Evolutionary conservation across 2,113 vertebrate species (phyloP), one percentile per base, ranked within the genome.

Genomic region (Datnioides undecimradiatus): DNA sequence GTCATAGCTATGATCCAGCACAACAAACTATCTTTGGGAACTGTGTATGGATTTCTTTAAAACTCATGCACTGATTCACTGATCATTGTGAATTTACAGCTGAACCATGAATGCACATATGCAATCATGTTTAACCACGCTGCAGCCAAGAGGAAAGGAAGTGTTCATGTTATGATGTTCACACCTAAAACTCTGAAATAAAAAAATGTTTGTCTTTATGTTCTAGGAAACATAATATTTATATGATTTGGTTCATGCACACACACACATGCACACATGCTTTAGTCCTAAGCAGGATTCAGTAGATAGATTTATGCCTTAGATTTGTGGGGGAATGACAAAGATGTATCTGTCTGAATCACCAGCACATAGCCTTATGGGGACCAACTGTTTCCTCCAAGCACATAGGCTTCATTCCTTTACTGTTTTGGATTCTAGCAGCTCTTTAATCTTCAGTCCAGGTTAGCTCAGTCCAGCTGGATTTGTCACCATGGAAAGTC

Each of bases 401-500:
- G 14, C 21, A 45, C 23, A 65, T 25, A 52, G 31, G 21, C 34
- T 63, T 3, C 4, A 5, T 46, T 64, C 3, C 40, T 51, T 58
- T 21, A 57, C 14, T 49, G 33, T 45, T 69, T 34, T 25, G 65
- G 34, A 62, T 48, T 23, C 10, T 23, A 51, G 3, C n/a, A 58
- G 23, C 36, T 36, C 25, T 71, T 71, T 48, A 9, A 43, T 33
- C 29, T 14, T 52, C 25, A 19, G 6, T n/a, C 36, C 36, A 38
- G 48, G 12, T 60, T 62, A 43, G 43, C 2, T 6, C 3, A 27
- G 19, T 72, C 64, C 66, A 79, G 71, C 62, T 84, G 70, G 78
- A 67, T 57, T 41, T 58, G 43, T 46, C 57, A 69, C 29, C 13
- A 73, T 75, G 72, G 66, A 59, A 79, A 84, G 34, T 29, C 23